phyloP scores from a whole-genome alignment of 2,888 invertebrate species.

The Paralinhomoeus sp. region DNA sequence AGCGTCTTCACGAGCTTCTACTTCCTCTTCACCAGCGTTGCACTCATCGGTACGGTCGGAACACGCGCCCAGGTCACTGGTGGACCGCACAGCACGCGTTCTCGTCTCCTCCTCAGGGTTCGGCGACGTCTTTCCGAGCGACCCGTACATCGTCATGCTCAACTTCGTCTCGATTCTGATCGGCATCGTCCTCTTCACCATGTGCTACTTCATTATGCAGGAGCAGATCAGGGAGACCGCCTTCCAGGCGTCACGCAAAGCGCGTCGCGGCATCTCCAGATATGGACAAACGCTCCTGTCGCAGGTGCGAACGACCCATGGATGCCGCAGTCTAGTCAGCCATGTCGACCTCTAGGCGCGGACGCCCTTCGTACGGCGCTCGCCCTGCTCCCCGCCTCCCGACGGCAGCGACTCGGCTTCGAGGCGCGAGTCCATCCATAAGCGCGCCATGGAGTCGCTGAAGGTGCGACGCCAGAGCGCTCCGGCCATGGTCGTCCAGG shows the following conservation, averaged over 20 bases:
- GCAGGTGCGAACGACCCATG: too few species aligned
- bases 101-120: slow-evolving; percentile 13
- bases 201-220: slow-evolving; percentile 21
- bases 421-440: neutral
- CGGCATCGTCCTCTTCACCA: slow-evolving; percentile 18
- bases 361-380: too few species aligned
- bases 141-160: slow-evolving; percentile 11
- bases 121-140: slow-evolving; percentile 16
- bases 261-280: neutral
- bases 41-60: slow-evolving; percentile 12
- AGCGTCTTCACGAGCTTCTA: slow-evolving; percentile 16
- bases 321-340: neutral
- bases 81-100: too few species aligned
- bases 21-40: slow-evolving; percentile 17
- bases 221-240: slow-evolving; percentile 16
- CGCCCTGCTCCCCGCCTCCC: neutral
- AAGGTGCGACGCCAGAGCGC: neutral
- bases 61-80: too few species aligned
- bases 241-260: neutral
- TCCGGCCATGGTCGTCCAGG: neutral
- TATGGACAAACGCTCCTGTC: neutral
- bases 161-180: slow-evolving; percentile 15
- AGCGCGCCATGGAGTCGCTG: neutral
- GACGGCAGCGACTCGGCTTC: too few species aligned
- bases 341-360: neutral